Conservation (phyloP, 1,140 invertebrate species). For the Stenopsyche tienmushanensis region DNA sequence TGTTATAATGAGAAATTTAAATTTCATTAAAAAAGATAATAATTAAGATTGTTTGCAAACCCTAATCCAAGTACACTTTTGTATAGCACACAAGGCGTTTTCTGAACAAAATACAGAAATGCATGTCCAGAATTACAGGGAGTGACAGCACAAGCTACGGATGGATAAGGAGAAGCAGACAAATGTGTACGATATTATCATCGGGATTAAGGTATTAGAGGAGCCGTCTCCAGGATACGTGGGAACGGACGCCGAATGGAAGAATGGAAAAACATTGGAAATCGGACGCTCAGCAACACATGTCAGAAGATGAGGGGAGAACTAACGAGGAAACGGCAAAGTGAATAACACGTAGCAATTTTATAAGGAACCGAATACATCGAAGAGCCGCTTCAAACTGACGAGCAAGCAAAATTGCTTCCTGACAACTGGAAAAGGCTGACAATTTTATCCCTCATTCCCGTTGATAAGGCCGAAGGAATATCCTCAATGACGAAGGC, state of each 20-base stretch:
- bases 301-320: neutral
- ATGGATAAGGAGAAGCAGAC: neutral
- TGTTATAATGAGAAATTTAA: too few species aligned
- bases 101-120: neutral
- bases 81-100: too few species aligned
- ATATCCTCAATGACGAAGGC: too few species aligned
- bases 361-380: neutral
- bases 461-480: too few species aligned
- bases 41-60: too few species aligned
- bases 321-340: neutral
- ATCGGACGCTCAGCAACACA: too few species aligned
- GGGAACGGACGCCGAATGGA: neutral
- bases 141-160: neutral
- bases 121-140: neutral
- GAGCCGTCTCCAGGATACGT: neutral
- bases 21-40: too few species aligned
- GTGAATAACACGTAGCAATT: neutral
- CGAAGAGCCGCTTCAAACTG: neutral
- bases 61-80: too few species aligned
- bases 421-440: too few species aligned
- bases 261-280: too few species aligned
- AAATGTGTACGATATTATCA: neutral
- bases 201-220: neutral
- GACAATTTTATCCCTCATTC: too few species aligned
- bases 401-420: neutral